Evolutionary conservation across 2,797 vertebrate species (phyloP).

Genomic region (Crenuchus spilurus): DNA sequence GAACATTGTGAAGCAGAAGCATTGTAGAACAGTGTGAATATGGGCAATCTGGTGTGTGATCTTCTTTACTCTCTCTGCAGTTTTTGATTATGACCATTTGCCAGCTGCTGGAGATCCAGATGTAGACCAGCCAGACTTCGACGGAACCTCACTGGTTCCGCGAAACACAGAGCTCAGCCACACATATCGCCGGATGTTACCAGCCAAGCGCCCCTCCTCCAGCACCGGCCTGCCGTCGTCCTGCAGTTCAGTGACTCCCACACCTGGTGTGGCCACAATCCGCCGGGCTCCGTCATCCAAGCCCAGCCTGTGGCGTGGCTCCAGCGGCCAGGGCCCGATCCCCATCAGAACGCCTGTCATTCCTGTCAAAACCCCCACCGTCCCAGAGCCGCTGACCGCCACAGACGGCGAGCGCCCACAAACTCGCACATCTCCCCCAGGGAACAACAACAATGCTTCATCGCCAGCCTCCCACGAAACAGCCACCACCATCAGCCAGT

Average conservation of each 20-base stretch:
- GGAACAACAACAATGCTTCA: constrained; percentile 29
- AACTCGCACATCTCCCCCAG: constrained; percentile 73
- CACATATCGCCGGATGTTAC: constrained; percentile 95
- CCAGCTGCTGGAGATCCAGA: constrained; percentile 95
- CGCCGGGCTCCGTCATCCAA: constrained; percentile 91
- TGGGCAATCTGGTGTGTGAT: not conserved
- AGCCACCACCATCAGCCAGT: constrained; percentile 13
- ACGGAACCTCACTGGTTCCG: constrained; percentile 93
- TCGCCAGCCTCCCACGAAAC: constrained; percentile 9
- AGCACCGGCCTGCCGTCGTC: constrained; percentile 90
- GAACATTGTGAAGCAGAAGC: too few species aligned
- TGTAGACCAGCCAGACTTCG: constrained; percentile 86
- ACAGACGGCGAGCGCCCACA: constrained; percentile 69
- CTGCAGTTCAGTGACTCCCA: constrained; percentile 80
- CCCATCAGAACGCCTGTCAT: constrained; percentile 83
- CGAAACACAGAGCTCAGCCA: constrained; percentile 96
- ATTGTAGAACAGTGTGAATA: not conserved
- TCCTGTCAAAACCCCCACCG: constrained; percentile 85
- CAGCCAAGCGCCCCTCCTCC: constrained; percentile 94
- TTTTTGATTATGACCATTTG: constrained; percentile 98
- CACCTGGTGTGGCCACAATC: constrained; percentile 88
- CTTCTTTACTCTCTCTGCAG: constrained; percentile 66
- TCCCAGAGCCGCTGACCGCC: constrained; percentile 79
- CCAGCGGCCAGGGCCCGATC: constrained; percentile 80
- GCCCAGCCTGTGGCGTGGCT: constrained; percentile 74